Base-by-base conservation (phyloP, 2,888 invertebrate species). In the Selenia dentaria region DNA sequence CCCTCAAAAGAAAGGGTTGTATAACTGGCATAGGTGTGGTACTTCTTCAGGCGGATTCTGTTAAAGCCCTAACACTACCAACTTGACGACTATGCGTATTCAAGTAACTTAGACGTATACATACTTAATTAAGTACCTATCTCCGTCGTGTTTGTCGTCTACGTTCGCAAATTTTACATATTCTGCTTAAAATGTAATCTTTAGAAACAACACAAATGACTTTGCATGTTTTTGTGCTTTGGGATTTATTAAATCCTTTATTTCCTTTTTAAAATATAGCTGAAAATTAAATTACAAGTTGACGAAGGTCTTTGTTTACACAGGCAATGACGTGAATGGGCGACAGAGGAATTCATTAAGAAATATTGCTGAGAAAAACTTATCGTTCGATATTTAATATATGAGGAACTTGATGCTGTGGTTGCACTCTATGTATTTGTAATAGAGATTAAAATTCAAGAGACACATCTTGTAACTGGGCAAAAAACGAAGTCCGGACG, bases 261-360 rank as follows among this genome's bases (percentile, higher is more conserved):
- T 61, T 66, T 63, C 61, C 66, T 61, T 62, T 58, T 42, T 26
- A 53, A 64, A 62, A 58, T 53, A 65, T 60, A 51, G 54, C 60
- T 63, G 58, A 67, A 74, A 72, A 67, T 67, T 62, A 62, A 68
- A 71, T 71, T 66, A 65, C 53, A 59, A 61, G 69, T 77, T 80
- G 78, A 82, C 78, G 77, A 78, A 79, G 80, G 80, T 81, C 77
- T 71, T 75, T 87, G 83, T 87, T 87, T 87, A 83, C 77, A 79
- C 79, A 83, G 74, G 72, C 70, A 79, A 79, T 83, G 82, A 81
- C 87, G 83, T 87, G 85, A 87, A 86, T 85, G 83, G 80, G 67
- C 75, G 75, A 73, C 72, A 59, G 74, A 76, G 79, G 83, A 78
- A 84, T 83, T 86, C 84, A 85, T 86, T 85, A 86, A 81, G 80